Percentiles rank a stretch among this genome's conserved stretches.
Conservation (phyloP, 23 tunicate species). For the Diplosoma virens region DNA sequence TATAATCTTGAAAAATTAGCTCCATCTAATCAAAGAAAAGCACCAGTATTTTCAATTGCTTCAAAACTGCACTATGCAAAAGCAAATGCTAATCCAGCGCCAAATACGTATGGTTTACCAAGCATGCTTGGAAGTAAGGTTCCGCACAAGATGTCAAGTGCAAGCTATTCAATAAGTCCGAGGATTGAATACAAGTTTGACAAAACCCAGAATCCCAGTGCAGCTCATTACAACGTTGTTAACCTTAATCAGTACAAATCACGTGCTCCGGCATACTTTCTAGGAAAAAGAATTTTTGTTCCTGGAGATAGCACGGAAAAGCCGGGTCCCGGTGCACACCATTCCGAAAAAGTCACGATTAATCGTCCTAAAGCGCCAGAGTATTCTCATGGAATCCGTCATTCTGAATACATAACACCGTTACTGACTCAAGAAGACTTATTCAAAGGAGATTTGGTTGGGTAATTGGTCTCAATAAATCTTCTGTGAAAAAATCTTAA, state of each 20-base stretch:
- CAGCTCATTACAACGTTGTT: conserved; percentile 76
- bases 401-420: conserved; percentile 94
- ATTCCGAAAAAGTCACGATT: conserved; percentile 70
- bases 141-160: conserved; percentile 64
- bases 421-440: conserved; percentile 44
- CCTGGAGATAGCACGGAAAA: conserved; percentile 90
- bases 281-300: conserved; percentile 72
- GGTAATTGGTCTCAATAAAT: too few relatives aligned
- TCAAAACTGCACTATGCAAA: conserved; percentile 67
- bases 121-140: conserved; percentile 75
- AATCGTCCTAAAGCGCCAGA: conserved; percentile 72
- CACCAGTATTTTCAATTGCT: conserved; percentile 87
- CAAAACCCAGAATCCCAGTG: conserved; percentile 74
- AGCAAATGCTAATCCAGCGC: conserved; percentile 69
- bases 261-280: conserved; percentile 75
- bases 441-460: too few relatives aligned
- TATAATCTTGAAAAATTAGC: conserved; percentile 75
- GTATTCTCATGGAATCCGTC: conserved; percentile 85
- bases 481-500: too few relatives aligned
- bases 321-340: conserved; percentile 93
- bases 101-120: conserved; percentile 79
- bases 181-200: conserved; percentile 69
- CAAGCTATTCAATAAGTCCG: conserved; percentile 80
- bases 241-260: conserved; percentile 56
- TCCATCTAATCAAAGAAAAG: conserved; percentile 68